These are phyloP conservation scores for Poeciliopsis presidionis DNA, from an alignment of 2,797 vertebrate genomes.

Conservation along the genomic window DNA sequence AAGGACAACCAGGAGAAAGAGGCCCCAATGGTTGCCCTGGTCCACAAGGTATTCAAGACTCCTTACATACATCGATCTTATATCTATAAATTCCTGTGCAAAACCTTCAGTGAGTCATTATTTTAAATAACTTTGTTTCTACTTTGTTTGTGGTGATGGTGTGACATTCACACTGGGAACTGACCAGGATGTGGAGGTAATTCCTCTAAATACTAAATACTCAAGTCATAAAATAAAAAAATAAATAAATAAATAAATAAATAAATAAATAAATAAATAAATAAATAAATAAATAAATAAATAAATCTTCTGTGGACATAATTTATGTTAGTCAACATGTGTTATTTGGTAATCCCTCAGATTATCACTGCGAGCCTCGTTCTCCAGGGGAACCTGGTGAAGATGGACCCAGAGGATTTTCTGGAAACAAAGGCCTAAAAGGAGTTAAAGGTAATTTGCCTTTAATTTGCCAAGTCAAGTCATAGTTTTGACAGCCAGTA, in stretches of 20 bases:
- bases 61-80: background rate
- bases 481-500: background rate
- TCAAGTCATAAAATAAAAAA: background rate
- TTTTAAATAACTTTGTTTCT: constrained; percentile 3
- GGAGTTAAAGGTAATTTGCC: constrained; percentile 68
- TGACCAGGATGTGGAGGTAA: constrained; percentile 65
- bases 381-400: constrained; percentile 58
- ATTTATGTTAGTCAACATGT: background rate
- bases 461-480: background rate
- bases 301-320: background rate
- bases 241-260: no score
- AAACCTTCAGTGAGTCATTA: background rate
- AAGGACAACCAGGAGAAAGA: constrained; percentile 56
- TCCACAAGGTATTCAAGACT: constrained; percentile 53
- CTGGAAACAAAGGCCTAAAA: constrained; percentile 51
- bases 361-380: constrained; percentile 63
- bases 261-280: no score
- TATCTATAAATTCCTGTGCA: background rate
- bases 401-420: constrained; percentile 46
- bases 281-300: no score
- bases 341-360: constrained; percentile 34
- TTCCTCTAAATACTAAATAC: background rate
- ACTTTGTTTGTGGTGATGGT: constrained; percentile 22
- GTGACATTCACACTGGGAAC: constrained; percentile 3
- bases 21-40: constrained; percentile 58